Conservation (phyloP, 2,113 vertebrate genomes). For the Cariama cristata region DNA sequence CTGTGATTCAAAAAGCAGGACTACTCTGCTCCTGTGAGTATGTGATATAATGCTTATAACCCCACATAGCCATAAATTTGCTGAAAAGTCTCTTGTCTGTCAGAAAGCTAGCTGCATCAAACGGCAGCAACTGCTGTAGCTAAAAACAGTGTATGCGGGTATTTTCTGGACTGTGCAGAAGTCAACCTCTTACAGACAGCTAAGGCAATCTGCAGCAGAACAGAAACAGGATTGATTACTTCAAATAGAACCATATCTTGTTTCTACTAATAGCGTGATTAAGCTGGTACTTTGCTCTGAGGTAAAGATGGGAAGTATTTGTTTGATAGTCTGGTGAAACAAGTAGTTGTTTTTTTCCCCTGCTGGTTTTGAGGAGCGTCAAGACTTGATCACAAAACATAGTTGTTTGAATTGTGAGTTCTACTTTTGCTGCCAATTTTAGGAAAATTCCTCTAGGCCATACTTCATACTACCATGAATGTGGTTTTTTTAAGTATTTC, state of each 20-base stretch:
- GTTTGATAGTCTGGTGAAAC: neutral
- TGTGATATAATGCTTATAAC: neutral
- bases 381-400: neutral
- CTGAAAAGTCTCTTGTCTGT: neutral
- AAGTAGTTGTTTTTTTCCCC: neutral
- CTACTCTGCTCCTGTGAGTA: neutral
- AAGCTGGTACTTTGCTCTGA: neutral
- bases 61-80: neutral
- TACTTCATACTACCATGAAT: neutral
- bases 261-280: neutral
- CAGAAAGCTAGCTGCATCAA: neutral
- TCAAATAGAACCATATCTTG: neutral
- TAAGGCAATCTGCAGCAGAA: neutral
- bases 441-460: neutral
- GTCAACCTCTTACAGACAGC: neutral
- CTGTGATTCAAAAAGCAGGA: neutral
- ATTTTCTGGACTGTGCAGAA: neutral
- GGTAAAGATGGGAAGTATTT: neutral
- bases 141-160: neutral
- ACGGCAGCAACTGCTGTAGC: neutral
- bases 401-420: neutral
- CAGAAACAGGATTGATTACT: neutral
- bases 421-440: neutral
- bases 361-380: neutral
- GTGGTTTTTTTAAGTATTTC: neutral